These are phyloP conservation scores for Sphenopsis melanotis DNA, from an alignment of 2,797 vertebrate genomes.

Conservation along the genomic window DNA sequence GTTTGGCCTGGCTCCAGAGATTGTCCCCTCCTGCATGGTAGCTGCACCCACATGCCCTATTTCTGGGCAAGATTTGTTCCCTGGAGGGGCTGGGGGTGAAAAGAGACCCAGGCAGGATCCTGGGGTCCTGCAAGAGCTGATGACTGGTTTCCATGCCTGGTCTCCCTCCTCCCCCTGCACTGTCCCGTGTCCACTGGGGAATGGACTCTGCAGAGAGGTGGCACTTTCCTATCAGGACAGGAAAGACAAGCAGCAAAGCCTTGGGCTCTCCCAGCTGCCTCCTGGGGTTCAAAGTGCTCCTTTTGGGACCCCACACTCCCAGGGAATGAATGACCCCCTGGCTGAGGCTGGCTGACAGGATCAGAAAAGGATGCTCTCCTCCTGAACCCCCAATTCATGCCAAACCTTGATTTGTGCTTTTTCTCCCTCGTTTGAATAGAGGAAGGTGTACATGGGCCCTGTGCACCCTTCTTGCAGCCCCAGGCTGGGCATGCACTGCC, in stretches of 20 bases:
- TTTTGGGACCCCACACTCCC: not conserved
- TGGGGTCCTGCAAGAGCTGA: not conserved
- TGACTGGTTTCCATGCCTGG: not conserved
- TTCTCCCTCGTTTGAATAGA: not conserved
- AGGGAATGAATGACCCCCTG: not conserved
- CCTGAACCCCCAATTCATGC: not conserved
- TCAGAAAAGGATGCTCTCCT: not conserved
- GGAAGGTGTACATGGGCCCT: not conserved
- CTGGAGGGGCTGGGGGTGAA: not conserved
- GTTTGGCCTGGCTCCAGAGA: not conserved
- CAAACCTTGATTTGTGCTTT: not conserved
- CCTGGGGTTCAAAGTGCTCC: not conserved
- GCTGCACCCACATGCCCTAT: not conserved
- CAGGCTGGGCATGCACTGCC: not conserved
- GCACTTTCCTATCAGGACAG: not conserved
- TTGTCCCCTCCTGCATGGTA: rapidly evolving
- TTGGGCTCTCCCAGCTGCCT: not conserved
- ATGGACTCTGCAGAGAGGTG: not conserved
- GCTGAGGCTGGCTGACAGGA: not conserved
- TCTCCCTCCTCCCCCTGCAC: not conserved
- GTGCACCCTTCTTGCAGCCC: not conserved
- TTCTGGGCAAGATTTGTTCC: not conserved
- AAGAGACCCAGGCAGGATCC: not conserved
- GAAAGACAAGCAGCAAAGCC: not conserved
- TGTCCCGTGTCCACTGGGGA: not conserved